Conservation (phyloP, 2,113 vertebrate species). For the Lethenteron camtschaticum region DNA sequence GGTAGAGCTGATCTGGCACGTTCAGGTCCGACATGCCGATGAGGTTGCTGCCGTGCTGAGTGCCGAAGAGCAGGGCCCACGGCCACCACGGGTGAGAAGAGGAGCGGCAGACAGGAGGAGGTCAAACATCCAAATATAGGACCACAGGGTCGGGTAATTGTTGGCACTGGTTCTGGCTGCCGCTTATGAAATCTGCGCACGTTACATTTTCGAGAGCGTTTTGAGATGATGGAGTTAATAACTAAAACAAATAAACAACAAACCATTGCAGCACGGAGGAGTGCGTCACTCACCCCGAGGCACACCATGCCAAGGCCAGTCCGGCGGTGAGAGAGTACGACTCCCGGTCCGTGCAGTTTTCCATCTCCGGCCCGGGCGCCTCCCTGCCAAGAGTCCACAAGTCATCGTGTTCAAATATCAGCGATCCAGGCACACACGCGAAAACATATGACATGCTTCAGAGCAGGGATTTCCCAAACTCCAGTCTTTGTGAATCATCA, state of each 20-base stretch:
- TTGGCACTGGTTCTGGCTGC: no score
- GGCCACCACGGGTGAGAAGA: no score
- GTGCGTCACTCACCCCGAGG: conserved; percentile 46
- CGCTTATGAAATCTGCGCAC: no score
- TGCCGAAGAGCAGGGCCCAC: neutral
- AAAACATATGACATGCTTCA: neutral
- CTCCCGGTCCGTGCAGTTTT: conserved; percentile 85
- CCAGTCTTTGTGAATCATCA: no score
- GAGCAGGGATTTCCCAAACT: no score
- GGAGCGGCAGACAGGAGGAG: no score
- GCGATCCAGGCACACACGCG: neutral
- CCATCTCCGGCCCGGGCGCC: conserved; percentile 96
- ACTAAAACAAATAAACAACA: no score
- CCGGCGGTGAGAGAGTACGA: conserved; percentile 85
- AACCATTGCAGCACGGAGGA: no score
- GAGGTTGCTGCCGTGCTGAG: conserved; percentile 79
- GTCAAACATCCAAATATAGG: no score
- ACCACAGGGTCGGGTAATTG: no score
- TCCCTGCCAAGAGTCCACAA: conserved; percentile 18
- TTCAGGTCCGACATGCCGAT: conserved; percentile 95
- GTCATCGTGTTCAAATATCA: neutral
- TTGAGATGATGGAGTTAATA: no score
- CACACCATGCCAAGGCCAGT: conserved; percentile 88
- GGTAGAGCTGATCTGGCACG: conserved; percentile 85
- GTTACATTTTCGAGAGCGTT: no score